A percentile compares a stretch with the other conserved stretches of the same genome.
These are phyloP conservation scores for Chamaea fasciata DNA, from an alignment of 2,113 vertebrate genomes.

Conservation along the genomic window DNA sequence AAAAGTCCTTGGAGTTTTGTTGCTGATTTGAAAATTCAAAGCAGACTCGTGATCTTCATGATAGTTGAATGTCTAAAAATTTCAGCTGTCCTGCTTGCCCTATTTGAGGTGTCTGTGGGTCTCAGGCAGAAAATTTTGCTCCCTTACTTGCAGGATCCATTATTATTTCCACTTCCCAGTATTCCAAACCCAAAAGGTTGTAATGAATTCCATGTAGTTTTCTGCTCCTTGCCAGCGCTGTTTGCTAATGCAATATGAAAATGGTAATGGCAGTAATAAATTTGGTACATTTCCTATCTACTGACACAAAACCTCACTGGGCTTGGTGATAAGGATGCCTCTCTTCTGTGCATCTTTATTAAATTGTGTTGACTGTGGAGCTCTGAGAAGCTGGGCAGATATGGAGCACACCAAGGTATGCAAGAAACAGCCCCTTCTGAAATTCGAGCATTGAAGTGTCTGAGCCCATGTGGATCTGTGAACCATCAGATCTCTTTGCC, in stretches of 20 bases:
- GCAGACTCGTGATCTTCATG: neutral
- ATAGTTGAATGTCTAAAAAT: neutral
- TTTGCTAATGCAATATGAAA: slow-evolving; percentile 17
- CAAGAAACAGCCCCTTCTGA: neutral
- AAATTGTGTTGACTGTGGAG: neutral
- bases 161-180: neutral
- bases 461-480: neutral
- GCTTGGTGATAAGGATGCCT: neutral
- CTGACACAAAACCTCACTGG: neutral
- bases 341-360: neutral
- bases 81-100: neutral
- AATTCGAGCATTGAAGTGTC: neutral
- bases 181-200: neutral
- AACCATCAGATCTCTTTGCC: neutral
- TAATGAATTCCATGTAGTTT: neutral
- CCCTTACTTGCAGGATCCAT: neutral
- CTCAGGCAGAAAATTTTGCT: neutral
- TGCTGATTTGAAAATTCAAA: neutral
- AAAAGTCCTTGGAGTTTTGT: neutral
- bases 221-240: neutral
- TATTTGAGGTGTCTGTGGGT: neutral
- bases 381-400: neutral
- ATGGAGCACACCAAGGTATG: neutral
- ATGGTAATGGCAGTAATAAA: slow-evolving; percentile 22
- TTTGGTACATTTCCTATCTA: neutral